Percentiles rank a stretch among this genome's conserved stretches.
phyloP scores from a whole-genome alignment of 2,113 vertebrate genomes.

The Aldabrachelys gigantea region DNA sequence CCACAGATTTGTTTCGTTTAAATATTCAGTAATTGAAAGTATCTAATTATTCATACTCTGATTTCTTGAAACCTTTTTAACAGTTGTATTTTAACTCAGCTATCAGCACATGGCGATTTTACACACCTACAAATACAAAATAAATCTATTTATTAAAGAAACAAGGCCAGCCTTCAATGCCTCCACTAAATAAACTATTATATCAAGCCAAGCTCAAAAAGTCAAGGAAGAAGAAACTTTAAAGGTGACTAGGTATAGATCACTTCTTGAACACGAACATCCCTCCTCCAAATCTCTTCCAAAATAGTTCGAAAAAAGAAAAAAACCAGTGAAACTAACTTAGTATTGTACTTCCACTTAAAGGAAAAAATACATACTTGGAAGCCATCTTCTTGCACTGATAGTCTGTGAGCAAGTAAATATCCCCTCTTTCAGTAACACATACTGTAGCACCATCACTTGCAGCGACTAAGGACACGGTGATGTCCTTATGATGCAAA shows the following conservation, averaged over 20 bases:
- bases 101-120: background rate
- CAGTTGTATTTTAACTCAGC: background rate
- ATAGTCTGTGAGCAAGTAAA: conserved; percentile 94
- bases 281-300: background rate
- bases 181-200: background rate
- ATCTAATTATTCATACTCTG: background rate
- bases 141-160: background rate
- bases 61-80: background rate
- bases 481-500: conserved; percentile 90
- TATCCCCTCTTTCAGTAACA: conserved; percentile 91
- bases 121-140: background rate
- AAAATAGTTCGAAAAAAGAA: background rate
- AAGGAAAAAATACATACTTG: conserved; percentile 81
- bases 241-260: background rate
- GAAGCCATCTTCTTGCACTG: conserved; percentile 98
- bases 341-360: background rate
- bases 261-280: background rate
- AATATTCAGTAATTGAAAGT: background rate
- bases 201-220: background rate
- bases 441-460: conserved; percentile 95
- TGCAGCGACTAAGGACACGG: conserved; percentile 88
- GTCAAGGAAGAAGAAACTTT: background rate
- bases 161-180: background rate
- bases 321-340: background rate
- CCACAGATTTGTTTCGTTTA: background rate